Base-by-base conservation (phyloP, 2,113 vertebrate genomes). In the Rynchops niger region DNA sequence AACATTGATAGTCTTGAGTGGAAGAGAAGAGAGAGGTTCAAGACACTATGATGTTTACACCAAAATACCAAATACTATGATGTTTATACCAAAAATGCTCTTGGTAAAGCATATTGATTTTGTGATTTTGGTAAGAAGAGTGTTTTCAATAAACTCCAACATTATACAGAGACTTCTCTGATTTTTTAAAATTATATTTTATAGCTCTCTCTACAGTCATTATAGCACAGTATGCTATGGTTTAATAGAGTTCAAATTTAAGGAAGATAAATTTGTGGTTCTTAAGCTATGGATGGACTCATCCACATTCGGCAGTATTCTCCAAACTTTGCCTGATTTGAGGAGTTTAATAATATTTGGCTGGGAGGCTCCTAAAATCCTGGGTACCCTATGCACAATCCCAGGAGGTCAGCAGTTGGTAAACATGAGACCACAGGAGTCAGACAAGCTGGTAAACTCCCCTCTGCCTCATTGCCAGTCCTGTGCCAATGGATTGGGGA, bases 401-500 rank as follows among this genome's bases (percentile, higher is more conserved):
- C 76, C 62, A 58, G 72, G 34, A 67, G 56, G 20, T 55, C 66
- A 82, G 47, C 38, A 34, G 27, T 1, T 56, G 21, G 8, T 16
- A 66, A 71, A 11, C 6, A 5, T 1, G 1, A 67, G 27, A 32
- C 12, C 67, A 9, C 36, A 53, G 47, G 22, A 67, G 19, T 27
- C 45, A 38, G n/a, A 26, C 1, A 42, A 76, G 56, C 32, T 65
- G 27, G 56, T 53, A 26, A 45, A 40, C 17, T 47, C 42, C 0
- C 0, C 21, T 83, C 55, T 74, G 55, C 55, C 43, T 65, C 42
- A 12, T 0, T 36, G 32, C 12, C 59, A 67, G 0, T 20, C 69
- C 55, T 21, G 3, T 66, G 34, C 29, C 34, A 11, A 15, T 2
- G 42, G 22, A 15, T 8, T 30, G 23, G 8, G 3, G 5, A 17